Conservation (phyloP, 2,113 vertebrate species). For the Oryzias javanicus region DNA sequence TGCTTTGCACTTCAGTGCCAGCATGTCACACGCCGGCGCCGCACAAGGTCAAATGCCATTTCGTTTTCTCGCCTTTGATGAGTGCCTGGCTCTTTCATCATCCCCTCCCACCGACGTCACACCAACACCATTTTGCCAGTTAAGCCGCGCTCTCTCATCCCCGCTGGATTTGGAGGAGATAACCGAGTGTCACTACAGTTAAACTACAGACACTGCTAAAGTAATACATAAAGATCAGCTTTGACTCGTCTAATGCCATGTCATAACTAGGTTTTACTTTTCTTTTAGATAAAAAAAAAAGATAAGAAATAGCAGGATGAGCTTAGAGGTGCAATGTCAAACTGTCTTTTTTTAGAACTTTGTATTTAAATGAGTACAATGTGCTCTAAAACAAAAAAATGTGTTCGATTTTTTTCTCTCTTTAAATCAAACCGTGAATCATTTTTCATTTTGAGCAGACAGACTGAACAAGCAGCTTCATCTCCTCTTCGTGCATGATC, state of each 20-base stretch:
- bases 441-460: not conserved
- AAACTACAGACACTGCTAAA: conserved; percentile 22
- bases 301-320: not conserved
- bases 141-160: conserved; percentile 20
- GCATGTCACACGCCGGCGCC: conserved; percentile 28
- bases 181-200: conserved; percentile 3
- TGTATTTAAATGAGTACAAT: too few relatives aligned
- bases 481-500: too few relatives aligned
- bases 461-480: too few relatives aligned
- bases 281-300: not conserved
- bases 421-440: not conserved
- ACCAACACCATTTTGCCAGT: conserved; percentile 6
- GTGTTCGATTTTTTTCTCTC: too few relatives aligned
- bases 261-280: conserved; percentile 9
- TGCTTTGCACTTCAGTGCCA: conserved; percentile 64
- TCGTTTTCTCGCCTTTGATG: conserved; percentile 70
- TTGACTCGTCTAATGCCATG: conserved; percentile 4
- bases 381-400: too few relatives aligned
- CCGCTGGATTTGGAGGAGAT: conserved; percentile 16
- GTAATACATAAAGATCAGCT: conserved; percentile 20
- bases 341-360: too few relatives aligned
- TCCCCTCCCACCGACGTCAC: conserved; percentile 4
- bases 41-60: conserved; percentile 71
- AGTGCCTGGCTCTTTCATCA: conserved; percentile 60
- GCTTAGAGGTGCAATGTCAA: too few relatives aligned